Percentiles rank a stretch among this genome's conserved stretches.
These are phyloP conservation scores for human (Homo sapiens) DNA, from an alignment of 2,113 vertebrate genomes.

Conservation along the genomic window GRCh38 chr1:76948001-76948500, in stretches of 20 bases:
- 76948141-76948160: background rate
- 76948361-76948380: background rate
- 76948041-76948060: background rate
- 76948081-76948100: background rate
- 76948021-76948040: background rate
- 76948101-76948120: background rate
- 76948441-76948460: background rate
- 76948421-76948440: background rate
- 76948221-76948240: background rate
- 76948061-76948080: background rate
- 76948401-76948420: background rate
- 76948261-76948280: background rate
- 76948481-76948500: background rate
- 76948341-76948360: background rate
- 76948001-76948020: background rate
- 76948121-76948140: background rate
- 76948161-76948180: background rate
- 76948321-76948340: background rate
- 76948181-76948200: background rate
- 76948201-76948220: no score
- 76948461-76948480: background rate
- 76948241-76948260: background rate
- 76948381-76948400: background rate
- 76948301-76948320: background rate
- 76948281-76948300: background rate